Base-by-base conservation (phyloP, 2,888 invertebrate genomes). In the Cephus rjabovi region DNA sequence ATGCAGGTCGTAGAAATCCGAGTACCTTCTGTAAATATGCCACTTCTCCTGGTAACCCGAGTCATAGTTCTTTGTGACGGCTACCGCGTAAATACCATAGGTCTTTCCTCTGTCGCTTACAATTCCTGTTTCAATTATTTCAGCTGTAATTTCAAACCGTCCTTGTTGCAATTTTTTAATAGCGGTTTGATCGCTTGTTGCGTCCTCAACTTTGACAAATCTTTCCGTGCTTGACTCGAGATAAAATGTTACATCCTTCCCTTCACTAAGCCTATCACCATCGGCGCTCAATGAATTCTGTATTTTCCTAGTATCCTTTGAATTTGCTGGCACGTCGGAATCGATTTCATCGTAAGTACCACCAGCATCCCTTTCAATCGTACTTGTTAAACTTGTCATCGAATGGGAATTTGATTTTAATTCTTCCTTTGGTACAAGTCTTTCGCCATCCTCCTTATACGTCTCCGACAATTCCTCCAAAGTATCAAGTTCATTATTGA, bases 11-110 rank as follows among this genome's bases (percentile, higher is more conserved):
- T 98, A 95, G 92, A 99, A 99, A 92, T 98, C 98, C 33, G 98
- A 98, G 90, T 98, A 99, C 87, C 98, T 92, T 85, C 98, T 93
- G 87, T 98, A 97, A 79, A 98, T 96, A 88, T 98, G 97, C 97
- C 98, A 98, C 81, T 96, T 94, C 86, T 96, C 96, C 84, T 94
- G 93, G 83, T 94, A 94, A 15, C 95, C 95, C 34, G 94, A 94
- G 23, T 95, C 93, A 80, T 94, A 94, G 33, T 93, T 93, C 83
- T 96, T 94, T 2, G 94, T 95, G 0, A 98, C 97, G 23, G 96
- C 95, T 76, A 98, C 95, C 0, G 97, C 97, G 91, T 98, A 98
- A 78, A 98, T 96, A 0, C 97, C 97, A 89, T 96, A 98, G 0
- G 97, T 95, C 87, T 96, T 96, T 1, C 97, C 97, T 83, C 95